Evolutionary conservation across 2,113 vertebrate genomes (phyloP).

Genomic region (Ctenomys sociabilis): DNA sequence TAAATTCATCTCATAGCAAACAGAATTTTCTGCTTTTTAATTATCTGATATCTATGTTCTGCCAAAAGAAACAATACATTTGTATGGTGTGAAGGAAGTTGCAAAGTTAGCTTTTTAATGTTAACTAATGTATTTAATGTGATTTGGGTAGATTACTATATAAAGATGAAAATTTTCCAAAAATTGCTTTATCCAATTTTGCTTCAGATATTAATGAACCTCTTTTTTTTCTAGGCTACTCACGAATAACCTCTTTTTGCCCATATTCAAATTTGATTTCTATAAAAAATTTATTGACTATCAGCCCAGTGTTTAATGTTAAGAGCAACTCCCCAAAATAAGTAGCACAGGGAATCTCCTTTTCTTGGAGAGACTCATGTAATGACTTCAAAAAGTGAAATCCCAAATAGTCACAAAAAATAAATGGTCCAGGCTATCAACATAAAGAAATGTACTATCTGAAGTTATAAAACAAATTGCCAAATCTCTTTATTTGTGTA

Average conservation of each 20-base stretch:
- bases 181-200: background rate
- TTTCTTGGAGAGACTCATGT: background rate
- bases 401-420: background rate
- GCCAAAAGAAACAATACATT: background rate
- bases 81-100: background rate
- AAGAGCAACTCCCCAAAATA: background rate
- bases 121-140: background rate
- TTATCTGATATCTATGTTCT: background rate
- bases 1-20: background rate
- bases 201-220: background rate
- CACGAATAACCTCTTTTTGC: background rate
- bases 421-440: background rate
- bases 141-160: background rate
- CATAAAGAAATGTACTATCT: background rate
- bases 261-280: conserved; percentile 39
- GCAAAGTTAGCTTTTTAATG: background rate
- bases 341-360: background rate
- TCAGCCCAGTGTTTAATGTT: background rate
- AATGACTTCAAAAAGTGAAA: background rate
- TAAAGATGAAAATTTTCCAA: background rate
- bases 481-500: background rate
- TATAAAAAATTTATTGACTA: background rate
- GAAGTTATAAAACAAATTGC: background rate
- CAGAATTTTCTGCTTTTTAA: background rate
- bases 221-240: background rate